Base-by-base conservation (phyloP, 2,113 vertebrate genomes). In the Dolichotis patagonum region DNA sequence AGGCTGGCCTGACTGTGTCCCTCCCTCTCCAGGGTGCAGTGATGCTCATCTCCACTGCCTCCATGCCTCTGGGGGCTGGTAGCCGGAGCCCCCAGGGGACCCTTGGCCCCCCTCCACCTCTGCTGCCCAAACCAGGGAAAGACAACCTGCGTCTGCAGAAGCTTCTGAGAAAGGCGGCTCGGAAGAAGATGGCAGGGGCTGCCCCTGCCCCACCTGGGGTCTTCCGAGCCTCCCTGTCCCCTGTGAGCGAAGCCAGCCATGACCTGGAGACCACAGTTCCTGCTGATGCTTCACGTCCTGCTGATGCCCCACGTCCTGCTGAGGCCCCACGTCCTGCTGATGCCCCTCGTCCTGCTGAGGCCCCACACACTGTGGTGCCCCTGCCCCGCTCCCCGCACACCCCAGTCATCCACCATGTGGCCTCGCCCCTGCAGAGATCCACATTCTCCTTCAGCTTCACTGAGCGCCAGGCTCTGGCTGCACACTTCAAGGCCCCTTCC, bases 111-210 rank as follows among this genome's bases (percentile, higher is more conserved):
- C 99, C 99, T 0, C 99, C 99, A 0, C 99, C 99, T 13, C 97
- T 99, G 77, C 97, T 99, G 2, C 99, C 99, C 30, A 99, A 99
- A 97, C 99, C 99, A 0, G 98, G 98, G 30, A 99, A 99, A 96
- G 99, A 99, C 98, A 99, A 99, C 75, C 98, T 98, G 7, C 98
- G 98, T 19, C 98, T 99, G 75, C 99, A 99, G 98, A 99, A 98
- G 71, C 98, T 99, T 16, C 98, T 99, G 97, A 99, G 99, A 97
- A 99, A 99, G 97, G 98, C 98, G 0, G 97, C 98, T 81, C 99
- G 99, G 98, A 99, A 98, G 96, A 99, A 98, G 2, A 92, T 97
- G 0, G 7, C 96, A 30, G 98, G 97, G 98, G 0, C 96, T 98
- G 69, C 98, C 98, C 32, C 58, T 19, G 19, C 81, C 6, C 43